Conservation (phyloP, 35 echinoderm and acorn worm species). For the Hemicentrotus pulcherrimus region DNA sequence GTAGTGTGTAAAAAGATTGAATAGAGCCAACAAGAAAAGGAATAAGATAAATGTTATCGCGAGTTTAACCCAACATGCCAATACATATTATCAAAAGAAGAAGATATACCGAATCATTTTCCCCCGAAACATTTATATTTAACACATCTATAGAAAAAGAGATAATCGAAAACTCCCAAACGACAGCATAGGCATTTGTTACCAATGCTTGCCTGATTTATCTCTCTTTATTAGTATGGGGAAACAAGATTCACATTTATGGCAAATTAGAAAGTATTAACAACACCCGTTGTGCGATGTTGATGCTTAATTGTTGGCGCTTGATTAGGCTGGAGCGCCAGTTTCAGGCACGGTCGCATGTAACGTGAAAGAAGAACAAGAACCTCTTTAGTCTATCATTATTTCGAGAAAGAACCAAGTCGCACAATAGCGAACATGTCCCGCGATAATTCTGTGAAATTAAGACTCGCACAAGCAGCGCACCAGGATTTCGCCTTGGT, state of each 20-base stretch:
- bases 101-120: background rate
- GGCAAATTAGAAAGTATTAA: slow-evolving; percentile 24
- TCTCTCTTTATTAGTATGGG: background rate
- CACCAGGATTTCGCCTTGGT: background rate
- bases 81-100: background rate
- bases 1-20: too few relatives aligned
- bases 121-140: background rate
- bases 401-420: background rate
- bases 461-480: background rate
- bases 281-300: background rate
- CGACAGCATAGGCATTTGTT: background rate
- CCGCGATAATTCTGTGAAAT: slow-evolving; percentile 8
- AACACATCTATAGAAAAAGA: background rate
- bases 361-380: background rate
- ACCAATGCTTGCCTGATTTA: background rate
- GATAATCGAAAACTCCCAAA: background rate
- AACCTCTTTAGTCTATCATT: background rate
- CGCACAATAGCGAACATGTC: slow-evolving; percentile 24
- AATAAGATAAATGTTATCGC: too few relatives aligned
- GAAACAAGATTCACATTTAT: slow-evolving; percentile 16
- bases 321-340: slow-evolving; percentile 7
- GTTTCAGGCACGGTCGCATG: slow-evolving; percentile 26
- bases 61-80: too few relatives aligned
- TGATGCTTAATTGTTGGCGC: background rate
- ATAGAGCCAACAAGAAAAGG: too few relatives aligned